Evolutionary conservation across 2,888 invertebrate species (phyloP), one percentile per base, ranked within the genome.

Genomic region (Temnothorax rugatulus): DNA sequence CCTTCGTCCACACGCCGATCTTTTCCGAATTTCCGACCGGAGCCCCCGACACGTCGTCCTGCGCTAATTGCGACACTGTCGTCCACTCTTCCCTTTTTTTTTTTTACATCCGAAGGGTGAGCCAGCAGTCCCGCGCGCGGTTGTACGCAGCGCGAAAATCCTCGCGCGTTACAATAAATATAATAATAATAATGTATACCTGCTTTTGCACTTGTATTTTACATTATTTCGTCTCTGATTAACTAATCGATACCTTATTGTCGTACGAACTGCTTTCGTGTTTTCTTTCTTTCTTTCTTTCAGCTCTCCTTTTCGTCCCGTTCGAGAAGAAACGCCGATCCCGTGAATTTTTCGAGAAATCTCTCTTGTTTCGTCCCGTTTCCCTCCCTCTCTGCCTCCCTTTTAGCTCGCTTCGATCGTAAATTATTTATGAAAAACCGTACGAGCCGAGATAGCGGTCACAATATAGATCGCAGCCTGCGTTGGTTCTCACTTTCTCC

Each of bases 211-310:
- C 93, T 94, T 93, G 92, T 94, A 94, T 94, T 92, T 94, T 94
- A 94, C 94, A 94, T 94, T 92, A 93, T 90, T 91, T 90, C 91
- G 91, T 90, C 91, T 91, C 90, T 90, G 91, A 90, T 93, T 92
- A 93, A 94, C 93, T 95, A 95, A 94, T 94, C 94, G 91, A 94
- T 95, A 95, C 93, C 93, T 95, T 95, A 95, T 95, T 95, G 95
- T 95, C 95, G 95, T 94, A 94, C 94, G 93, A 95, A 94, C 95
- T 93, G 93, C 93, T 92, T 91, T 89, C 88, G 89, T 87, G 85
- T 90, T 87, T 88, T 85, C 86, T 41, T 41, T 21, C 41, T 5
- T 38, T 38, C 11, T 11, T 0, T 63, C 71, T 59, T 74, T 50
- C 52, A 4, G 21, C 68, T 44, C 64, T 34, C 25, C 21, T 66